phyloP scores from a whole-genome alignment of 2,113 vertebrate genomes.

The Pyxicephalus adspersus region DNA sequence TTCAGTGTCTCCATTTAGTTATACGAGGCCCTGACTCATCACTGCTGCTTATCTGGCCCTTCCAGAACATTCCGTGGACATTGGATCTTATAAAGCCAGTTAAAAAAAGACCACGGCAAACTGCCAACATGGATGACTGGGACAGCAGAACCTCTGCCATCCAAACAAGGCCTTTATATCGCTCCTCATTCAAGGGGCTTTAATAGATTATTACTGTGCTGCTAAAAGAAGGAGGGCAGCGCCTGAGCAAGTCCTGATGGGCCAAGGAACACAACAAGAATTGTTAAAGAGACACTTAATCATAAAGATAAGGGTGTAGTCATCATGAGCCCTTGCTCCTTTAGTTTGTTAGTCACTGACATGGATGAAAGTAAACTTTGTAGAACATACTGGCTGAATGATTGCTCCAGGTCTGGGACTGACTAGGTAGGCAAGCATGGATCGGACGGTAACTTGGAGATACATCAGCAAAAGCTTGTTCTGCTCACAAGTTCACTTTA shows the following conservation, averaged over 20 bases:
- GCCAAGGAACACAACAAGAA: neutral
- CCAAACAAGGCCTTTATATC: constrained; percentile 39
- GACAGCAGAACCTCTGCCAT: neutral
- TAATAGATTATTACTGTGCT: constrained; percentile 26
- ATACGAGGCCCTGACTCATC: constrained; percentile 13
- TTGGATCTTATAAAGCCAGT: constrained; percentile 44
- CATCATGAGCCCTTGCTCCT: too few relatives aligned
- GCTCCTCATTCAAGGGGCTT: neutral
- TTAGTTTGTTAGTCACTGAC: too few relatives aligned
- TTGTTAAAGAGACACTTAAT: too few relatives aligned
- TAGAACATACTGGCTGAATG: too few relatives aligned
- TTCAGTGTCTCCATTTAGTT: constrained; percentile 2
- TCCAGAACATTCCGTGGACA: constrained; percentile 30
- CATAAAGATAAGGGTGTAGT: too few relatives aligned
- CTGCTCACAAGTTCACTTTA: too few relatives aligned
- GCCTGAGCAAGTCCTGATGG: neutral
- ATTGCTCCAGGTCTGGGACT: too few relatives aligned
- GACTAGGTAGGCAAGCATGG: too few relatives aligned
- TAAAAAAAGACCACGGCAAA: constrained; percentile 39
- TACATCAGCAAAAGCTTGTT: too few relatives aligned
- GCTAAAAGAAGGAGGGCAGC: neutral
- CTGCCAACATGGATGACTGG: constrained; percentile 11
- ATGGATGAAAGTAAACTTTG: too few relatives aligned
- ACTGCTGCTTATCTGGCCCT: constrained; percentile 8
- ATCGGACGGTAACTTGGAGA: too few relatives aligned